Conservation (phyloP, 37 sponge, comb jelly and placozoan genomes). For the Bolinopsis microptera region DNA sequence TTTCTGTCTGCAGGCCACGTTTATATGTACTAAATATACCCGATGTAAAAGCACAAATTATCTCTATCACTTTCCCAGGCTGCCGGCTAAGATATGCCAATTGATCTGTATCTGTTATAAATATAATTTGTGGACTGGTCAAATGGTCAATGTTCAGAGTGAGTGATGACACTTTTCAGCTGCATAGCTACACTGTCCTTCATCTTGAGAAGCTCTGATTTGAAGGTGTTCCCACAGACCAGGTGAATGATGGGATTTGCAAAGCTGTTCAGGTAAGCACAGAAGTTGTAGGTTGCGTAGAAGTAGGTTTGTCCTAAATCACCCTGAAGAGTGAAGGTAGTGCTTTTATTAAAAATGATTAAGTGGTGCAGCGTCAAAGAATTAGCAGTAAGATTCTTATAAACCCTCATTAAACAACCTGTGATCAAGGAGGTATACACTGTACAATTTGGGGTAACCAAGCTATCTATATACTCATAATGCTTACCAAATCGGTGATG, state of each 20-base stretch:
- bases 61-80: too few species aligned
- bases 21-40: too few species aligned
- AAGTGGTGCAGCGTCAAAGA: not conserved
- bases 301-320: slow-evolving; percentile 7
- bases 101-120: too few species aligned
- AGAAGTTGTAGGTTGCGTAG: slow-evolving; percentile 30
- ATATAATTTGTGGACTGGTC: too few species aligned
- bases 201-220: not conserved
- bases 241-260: slow-evolving; percentile 11
- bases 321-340: not conserved
- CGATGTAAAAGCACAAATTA: too few species aligned
- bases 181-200: not conserved
- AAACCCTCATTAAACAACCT: too few species aligned
- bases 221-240: slow-evolving; percentile 7
- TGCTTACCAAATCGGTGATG: not conserved
- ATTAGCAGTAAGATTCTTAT: not conserved
- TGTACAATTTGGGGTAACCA: not conserved
- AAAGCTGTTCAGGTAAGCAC: slow-evolving; percentile 20
- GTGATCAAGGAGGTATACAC: not conserved
- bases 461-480: too few species aligned
- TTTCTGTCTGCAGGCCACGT: too few species aligned
- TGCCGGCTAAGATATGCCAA: too few species aligned
- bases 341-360: not conserved
- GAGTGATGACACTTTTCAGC: not conserved
- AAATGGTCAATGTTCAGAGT: not conserved